Evolutionary conservation across 2,113 vertebrate species (phyloP).

Genomic region (Aythya baeri): DNA sequence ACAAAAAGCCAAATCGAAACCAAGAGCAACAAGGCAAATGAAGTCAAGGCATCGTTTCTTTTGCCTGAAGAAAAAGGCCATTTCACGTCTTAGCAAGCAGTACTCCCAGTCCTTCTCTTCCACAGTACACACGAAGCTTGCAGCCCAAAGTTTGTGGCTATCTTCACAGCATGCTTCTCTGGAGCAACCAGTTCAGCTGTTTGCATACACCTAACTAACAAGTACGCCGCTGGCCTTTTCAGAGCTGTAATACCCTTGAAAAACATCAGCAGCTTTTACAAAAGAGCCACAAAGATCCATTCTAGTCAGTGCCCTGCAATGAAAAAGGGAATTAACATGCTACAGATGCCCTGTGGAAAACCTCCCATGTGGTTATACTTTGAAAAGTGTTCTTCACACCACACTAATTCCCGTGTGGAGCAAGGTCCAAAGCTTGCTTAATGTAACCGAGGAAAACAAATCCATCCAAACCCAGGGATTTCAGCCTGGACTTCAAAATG

Average conservation of each 20-base stretch:
- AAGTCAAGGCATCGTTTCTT: background rate
- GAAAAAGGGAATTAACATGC: background rate
- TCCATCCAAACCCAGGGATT: background rate
- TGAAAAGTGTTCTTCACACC: background rate
- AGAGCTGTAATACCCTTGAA: background rate
- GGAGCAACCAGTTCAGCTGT: background rate
- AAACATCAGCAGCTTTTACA: background rate
- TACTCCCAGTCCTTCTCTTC: background rate
- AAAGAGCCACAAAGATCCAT: background rate
- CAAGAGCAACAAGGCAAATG: background rate
- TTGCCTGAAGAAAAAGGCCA: background rate
- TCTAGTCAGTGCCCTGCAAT: background rate
- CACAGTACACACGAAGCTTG: rapidly evolving
- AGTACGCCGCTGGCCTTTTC: background rate
- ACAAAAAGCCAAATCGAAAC: background rate
- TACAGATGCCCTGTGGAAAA: background rate
- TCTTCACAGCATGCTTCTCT: background rate
- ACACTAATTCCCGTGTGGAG: background rate
- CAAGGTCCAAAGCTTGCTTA: background rate
- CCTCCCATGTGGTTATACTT: background rate
- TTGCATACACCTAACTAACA: rapidly evolving
- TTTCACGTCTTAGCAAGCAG: background rate
- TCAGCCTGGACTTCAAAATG: background rate
- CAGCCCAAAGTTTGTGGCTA: background rate
- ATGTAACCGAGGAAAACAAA: background rate